Percentiles rank a stretch among this genome's conserved stretches.
Conservation (phyloP, 2,113 vertebrate genomes). For the Grammomys dolichurus region DNA sequence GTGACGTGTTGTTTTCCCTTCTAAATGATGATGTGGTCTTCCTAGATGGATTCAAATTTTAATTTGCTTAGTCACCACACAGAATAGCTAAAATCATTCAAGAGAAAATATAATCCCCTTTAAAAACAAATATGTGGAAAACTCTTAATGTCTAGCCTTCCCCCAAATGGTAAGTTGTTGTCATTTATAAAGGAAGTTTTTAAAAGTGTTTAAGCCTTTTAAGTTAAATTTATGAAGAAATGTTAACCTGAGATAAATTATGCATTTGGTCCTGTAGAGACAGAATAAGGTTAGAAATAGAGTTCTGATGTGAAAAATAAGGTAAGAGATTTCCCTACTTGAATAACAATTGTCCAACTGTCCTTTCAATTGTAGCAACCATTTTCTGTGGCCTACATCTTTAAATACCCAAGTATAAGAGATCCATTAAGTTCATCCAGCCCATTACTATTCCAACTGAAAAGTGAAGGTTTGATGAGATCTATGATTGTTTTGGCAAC, state of each 20-base stretch:
- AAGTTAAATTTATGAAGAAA: conserved; percentile 30
- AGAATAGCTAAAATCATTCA: conserved; percentile 5
- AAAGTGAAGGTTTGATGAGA: neutral
- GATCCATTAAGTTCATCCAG: neutral
- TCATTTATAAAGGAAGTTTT: conserved; percentile 35
- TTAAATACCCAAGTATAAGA: neutral
- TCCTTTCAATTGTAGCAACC: neutral
- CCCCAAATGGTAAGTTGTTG: neutral
- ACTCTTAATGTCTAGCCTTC: neutral
- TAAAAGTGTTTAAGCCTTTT: conserved; percentile 14
- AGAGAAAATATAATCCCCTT: neutral
- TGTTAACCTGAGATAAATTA: neutral
- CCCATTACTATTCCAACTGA: neutral
- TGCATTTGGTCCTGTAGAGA: conserved; percentile 8
- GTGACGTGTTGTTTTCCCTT: neutral
- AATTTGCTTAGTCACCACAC: conserved; percentile 39
- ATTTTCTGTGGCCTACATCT: neutral
- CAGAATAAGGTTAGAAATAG: conserved; percentile 23
- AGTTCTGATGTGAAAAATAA: neutral
- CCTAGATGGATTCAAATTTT: neutral
- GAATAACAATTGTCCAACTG: neutral
- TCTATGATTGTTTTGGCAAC: neutral
- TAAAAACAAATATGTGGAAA: conserved; percentile 26
- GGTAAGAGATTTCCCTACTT: conserved; percentile 5
- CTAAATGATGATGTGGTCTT: conserved; percentile 14